Evolutionary conservation across 2,797 vertebrate genomes (phyloP).

Genomic region (Amphiprion clarkii): DNA sequence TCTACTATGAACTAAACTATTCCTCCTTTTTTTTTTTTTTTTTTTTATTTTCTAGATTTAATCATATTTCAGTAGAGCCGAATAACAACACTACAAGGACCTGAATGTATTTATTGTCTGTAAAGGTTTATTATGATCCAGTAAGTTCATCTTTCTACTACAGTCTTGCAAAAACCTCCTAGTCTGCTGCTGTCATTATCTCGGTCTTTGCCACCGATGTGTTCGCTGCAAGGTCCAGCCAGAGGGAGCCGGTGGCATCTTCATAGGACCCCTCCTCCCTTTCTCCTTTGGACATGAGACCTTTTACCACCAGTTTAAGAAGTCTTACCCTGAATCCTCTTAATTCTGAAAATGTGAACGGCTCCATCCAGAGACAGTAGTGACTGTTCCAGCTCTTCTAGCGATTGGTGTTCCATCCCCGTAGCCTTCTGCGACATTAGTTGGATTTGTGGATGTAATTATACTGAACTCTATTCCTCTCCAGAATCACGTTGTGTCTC

Average conservation of each 20-base stretch:
- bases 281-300: slow-evolving; percentile 23
- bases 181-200: slow-evolving; percentile 89
- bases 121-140: slow-evolving; percentile 63
- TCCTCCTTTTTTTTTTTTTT: slow-evolving; percentile 46
- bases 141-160: slow-evolving; percentile 79
- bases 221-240: slow-evolving; percentile 46
- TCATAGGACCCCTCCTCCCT: slow-evolving; percentile 9
- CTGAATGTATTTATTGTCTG: slow-evolving; percentile 95
- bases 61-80: slow-evolving; percentile 81
- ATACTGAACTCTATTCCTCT: slow-evolving; percentile 63
- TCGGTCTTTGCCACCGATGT: slow-evolving; percentile 23
- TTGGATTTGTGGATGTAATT: slow-evolving; percentile 74
- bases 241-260: not conserved
- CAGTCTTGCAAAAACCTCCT: slow-evolving; percentile 75
- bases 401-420: slow-evolving; percentile 75
- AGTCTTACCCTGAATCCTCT: slow-evolving; percentile 78
- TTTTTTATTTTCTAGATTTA: slow-evolving; percentile 69
- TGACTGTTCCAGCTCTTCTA: slow-evolving; percentile 76
- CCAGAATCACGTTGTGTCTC: slow-evolving; percentile 46
- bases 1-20: slow-evolving; percentile 69
- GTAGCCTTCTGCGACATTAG: slow-evolving; percentile 60
- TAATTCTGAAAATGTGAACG: slow-evolving; percentile 83
- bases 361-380: slow-evolving; percentile 75
- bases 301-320: slow-evolving; percentile 46
- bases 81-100: slow-evolving; percentile 87